These are phyloP conservation scores for Hymenopus coronatus DNA, from an alignment of 2,888 invertebrate genomes.

Conservation along the genomic window DNA sequence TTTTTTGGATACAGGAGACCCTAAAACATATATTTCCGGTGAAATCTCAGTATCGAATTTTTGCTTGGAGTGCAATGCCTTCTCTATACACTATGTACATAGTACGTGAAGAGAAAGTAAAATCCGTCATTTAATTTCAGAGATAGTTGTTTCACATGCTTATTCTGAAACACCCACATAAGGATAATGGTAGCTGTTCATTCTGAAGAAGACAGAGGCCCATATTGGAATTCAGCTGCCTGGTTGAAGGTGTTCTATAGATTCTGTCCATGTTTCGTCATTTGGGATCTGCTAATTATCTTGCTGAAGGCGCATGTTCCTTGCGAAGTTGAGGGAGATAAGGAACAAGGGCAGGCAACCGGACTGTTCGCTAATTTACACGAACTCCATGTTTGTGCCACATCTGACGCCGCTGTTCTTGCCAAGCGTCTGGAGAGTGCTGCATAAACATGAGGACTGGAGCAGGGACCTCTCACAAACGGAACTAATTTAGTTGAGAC, in stretches of 20 bases:
- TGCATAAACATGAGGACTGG: background rate
- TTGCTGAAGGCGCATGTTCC: background rate
- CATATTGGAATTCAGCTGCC: too few species aligned
- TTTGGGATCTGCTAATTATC: background rate
- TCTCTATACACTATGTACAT: too few species aligned
- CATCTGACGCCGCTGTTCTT: background rate
- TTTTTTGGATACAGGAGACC: too few species aligned
- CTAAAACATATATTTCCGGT: too few species aligned
- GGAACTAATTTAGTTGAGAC: background rate
- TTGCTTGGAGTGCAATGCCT: too few species aligned
- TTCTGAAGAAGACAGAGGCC: too few species aligned
- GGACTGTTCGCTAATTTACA: background rate
- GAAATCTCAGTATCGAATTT: too few species aligned
- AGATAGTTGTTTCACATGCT: too few species aligned
- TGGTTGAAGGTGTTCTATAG: background rate
- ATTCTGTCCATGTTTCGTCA: background rate
- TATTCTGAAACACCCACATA: too few species aligned
- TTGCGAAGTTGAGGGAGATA: background rate
- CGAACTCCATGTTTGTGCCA: background rate
- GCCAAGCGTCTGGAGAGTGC: background rate
- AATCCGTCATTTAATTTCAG: too few species aligned
- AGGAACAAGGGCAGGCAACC: background rate
- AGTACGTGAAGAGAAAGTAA: too few species aligned
- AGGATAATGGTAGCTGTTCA: too few species aligned
- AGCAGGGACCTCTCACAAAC: background rate